These are phyloP conservation scores for Dendrolimus houi DNA, from an alignment of 2,888 invertebrate species.

Conservation along the genomic window DNA sequence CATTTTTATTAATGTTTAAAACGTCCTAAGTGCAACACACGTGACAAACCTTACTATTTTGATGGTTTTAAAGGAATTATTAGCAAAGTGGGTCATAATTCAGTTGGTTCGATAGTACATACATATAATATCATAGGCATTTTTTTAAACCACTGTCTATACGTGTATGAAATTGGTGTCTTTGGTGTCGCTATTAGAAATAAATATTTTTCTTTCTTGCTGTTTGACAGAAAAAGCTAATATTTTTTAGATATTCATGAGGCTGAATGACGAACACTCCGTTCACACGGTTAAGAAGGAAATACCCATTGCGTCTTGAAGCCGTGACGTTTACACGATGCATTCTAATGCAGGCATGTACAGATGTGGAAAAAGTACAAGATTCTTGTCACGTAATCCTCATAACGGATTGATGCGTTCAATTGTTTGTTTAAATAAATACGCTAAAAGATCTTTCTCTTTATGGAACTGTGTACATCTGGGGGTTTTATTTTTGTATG, in stretches of 20 bases:
- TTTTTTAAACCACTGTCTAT: too few relatives aligned
- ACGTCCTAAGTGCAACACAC: too few relatives aligned
- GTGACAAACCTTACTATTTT: too few relatives aligned
- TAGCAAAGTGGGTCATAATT: too few relatives aligned
- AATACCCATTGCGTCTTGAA: constrained; percentile 22
- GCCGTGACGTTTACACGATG: constrained; percentile 17
- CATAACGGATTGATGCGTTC: constrained; percentile 13
- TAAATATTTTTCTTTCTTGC: too few relatives aligned
- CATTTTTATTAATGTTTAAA: too few relatives aligned
- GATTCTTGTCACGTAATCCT: constrained; percentile 19
- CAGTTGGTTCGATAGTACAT: too few relatives aligned
- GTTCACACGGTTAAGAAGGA: constrained; percentile 30
- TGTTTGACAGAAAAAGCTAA: too few relatives aligned
- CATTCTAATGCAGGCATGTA: constrained; percentile 20
- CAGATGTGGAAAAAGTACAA: constrained; percentile 14
- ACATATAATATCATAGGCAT: too few relatives aligned
- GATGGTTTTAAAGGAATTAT: too few relatives aligned
- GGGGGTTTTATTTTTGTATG: not conserved
- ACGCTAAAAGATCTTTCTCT: not conserved
- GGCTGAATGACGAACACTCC: constrained; percentile 2
- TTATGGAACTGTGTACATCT: not conserved
- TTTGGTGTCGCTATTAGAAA: too few relatives aligned
- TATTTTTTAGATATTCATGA: not conserved
- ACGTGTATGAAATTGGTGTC: too few relatives aligned
- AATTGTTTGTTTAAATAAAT: not conserved